These are phyloP conservation scores for Delphinus delphis DNA, from an alignment of 2,113 vertebrate genomes.

Conservation along the genomic window DNA sequence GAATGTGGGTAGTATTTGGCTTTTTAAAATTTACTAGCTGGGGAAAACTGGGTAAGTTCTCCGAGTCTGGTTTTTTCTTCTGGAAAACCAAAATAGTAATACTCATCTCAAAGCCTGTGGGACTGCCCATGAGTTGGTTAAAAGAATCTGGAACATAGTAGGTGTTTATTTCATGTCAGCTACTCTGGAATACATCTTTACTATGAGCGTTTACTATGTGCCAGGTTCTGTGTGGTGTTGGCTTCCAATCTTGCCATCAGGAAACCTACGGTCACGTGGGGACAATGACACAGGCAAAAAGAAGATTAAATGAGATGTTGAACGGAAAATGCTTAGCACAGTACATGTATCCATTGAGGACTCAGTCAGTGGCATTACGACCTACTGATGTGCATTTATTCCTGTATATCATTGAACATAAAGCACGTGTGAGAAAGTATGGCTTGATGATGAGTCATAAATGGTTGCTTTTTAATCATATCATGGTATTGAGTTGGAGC, in stretches of 20 bases:
- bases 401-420: not conserved
- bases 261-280: not conserved
- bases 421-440: slow-evolving; percentile 18
- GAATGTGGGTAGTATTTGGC: not conserved
- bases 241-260: not conserved
- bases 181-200: not conserved
- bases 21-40: not conserved
- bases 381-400: slow-evolving; percentile 40
- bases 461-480: slow-evolving; percentile 24
- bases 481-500: not conserved
- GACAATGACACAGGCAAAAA: not conserved
- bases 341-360: not conserved
- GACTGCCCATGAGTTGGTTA: not conserved
- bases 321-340: not conserved
- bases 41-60: not conserved
- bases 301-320: slow-evolving; percentile 44
- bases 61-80: not conserved
- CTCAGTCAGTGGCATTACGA: not conserved
- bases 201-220: accelerated
- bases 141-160: not conserved
- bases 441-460: slow-evolving; percentile 36
- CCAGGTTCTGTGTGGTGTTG: not conserved
- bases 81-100: not conserved
- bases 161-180: not conserved
- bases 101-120: not conserved